Evolutionary conservation across 2,888 invertebrate species (phyloP).

Genomic region (Lycocerus yunnanus): DNA sequence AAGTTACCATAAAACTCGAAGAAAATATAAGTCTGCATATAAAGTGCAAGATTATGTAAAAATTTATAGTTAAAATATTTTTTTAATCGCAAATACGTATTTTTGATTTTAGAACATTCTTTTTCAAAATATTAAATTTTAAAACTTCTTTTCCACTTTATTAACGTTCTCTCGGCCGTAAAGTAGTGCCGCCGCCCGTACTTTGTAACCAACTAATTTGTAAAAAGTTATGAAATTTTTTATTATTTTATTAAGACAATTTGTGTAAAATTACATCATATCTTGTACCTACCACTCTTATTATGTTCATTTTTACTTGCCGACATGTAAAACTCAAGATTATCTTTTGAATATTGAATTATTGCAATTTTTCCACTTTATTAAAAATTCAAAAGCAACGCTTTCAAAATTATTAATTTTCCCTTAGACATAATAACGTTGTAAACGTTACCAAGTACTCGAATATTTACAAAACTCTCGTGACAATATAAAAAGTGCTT

Average conservation of each 20-base stretch:
- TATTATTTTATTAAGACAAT: background rate
- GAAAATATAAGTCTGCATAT: constrained; percentile 9
- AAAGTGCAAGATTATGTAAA: constrained; percentile 11
- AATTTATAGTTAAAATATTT: background rate
- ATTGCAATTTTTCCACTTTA: background rate
- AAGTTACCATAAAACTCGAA: constrained; percentile 2
- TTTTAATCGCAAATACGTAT: background rate
- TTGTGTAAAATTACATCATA: background rate
- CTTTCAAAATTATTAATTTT: background rate
- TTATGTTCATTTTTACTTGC: background rate
- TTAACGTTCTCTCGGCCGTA: background rate
- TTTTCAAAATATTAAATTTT: background rate
- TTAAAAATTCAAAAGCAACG: background rate
- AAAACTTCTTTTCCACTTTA: background rate
- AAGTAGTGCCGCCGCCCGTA: too few species aligned
- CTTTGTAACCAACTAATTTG: background rate
- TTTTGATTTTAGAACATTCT: background rate
- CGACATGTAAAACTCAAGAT: background rate
- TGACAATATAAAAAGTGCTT: background rate
- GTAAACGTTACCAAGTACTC: background rate
- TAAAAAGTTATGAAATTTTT: background rate
- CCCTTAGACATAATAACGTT: background rate
- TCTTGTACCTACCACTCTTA: background rate
- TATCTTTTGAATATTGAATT: background rate
- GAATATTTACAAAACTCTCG: background rate